phyloP scores from a whole-genome alignment of 2,113 vertebrate genomes.

The Danionella cerebrum region DNA sequence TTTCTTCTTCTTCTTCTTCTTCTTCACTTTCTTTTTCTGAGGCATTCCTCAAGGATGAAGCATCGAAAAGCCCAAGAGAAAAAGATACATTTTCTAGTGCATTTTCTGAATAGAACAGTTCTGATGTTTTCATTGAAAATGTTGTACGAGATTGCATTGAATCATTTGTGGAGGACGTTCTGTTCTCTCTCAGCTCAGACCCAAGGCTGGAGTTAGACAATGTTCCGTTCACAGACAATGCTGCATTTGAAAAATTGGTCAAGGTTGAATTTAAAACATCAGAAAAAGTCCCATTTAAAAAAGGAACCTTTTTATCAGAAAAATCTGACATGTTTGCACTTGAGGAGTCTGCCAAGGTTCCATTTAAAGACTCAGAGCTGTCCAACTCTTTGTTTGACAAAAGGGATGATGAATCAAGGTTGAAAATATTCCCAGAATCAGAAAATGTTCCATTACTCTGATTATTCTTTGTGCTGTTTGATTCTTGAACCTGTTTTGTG shows the following conservation, averaged over 20 bases:
- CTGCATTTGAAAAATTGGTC: not conserved
- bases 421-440: not conserved
- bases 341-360: not conserved
- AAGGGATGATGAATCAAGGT: not conserved
- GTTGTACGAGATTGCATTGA: not conserved
- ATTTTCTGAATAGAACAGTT: not conserved
- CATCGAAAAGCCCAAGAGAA: not conserved
- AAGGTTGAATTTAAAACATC: not conserved
- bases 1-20: slow-evolving; percentile 45
- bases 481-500: not conserved
- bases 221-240: not conserved
- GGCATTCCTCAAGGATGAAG: not conserved
- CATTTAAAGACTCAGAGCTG: not conserved
- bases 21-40: slow-evolving; percentile 44
- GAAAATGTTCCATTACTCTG: not conserved
- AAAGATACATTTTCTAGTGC: slow-evolving; percentile 14
- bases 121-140: slow-evolving; percentile 13
- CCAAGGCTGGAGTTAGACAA: not conserved
- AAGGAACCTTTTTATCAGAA: no score
- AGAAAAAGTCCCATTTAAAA: no score
- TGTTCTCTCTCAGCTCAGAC: not conserved
- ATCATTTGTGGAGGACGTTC: not conserved
- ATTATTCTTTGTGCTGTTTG: not conserved
- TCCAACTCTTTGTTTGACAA: not conserved
- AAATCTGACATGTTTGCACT: no score